Conservation (phyloP, 2,797 vertebrate genomes). For the Melopsittacus undulatus region DNA sequence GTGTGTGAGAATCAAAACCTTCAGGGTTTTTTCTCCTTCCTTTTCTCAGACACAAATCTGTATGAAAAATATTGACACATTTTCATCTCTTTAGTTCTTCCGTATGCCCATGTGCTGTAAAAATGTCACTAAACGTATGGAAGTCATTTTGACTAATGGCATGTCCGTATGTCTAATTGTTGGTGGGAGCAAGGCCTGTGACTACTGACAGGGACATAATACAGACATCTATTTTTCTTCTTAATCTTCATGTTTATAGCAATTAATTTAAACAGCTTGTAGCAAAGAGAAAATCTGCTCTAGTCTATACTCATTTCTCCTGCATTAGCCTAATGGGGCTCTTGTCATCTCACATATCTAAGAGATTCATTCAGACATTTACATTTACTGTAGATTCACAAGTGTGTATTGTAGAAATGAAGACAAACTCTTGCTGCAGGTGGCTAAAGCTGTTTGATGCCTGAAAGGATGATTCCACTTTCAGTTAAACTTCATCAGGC, state of each 20-base stretch:
- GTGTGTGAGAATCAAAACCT: neutral
- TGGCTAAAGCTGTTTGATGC: too few species aligned
- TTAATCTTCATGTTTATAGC: neutral
- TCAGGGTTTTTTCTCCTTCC: neutral
- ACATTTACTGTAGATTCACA: neutral
- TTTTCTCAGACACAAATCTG: neutral
- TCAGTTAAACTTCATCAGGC: neutral
- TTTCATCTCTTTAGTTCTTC: neutral
- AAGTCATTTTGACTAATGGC: neutral
- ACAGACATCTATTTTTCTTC: neutral
- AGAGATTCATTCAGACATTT: neutral
- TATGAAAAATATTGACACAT: conserved; percentile 25
- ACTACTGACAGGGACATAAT: neutral
- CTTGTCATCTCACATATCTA: neutral
- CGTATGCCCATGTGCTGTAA: neutral
- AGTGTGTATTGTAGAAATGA: neutral
- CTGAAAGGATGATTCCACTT: neutral
- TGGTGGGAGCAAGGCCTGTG: neutral
- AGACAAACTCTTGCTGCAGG: neutral
- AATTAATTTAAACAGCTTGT: neutral
- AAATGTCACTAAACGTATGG: neutral
- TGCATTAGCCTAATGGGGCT: neutral
- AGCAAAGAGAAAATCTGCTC: neutral
- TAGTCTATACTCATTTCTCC: neutral
- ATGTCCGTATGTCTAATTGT: neutral